These are phyloP conservation scores for Rhinopomastus cyanomelas DNA, from an alignment of 2,113 vertebrate species.

Conservation along the genomic window DNA sequence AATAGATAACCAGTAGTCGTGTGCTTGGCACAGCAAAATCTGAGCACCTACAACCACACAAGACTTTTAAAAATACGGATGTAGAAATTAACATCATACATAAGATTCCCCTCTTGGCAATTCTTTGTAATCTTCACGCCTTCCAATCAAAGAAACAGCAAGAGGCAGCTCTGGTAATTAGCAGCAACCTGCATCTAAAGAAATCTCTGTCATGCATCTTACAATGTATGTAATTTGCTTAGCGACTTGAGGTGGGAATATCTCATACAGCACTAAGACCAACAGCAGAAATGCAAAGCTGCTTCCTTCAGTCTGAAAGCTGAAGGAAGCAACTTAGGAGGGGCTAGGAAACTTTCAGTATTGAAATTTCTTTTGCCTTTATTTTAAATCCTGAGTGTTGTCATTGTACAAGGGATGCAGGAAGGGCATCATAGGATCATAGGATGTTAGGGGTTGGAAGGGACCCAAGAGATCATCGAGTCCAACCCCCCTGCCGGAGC, in stretches of 20 bases:
- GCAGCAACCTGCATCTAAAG: background rate
- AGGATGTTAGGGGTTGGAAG: too few species aligned
- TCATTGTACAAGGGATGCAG: background rate
- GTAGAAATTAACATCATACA: background rate
- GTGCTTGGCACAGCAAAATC: background rate
- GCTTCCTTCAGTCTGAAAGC: background rate
- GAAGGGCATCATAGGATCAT: too few species aligned
- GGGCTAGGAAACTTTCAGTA: background rate
- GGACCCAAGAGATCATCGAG: too few species aligned
- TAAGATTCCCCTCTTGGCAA: background rate
- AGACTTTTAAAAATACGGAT: background rate
- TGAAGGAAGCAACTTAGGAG: background rate
- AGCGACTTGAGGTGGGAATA: rapidly evolving
- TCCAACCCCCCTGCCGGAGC: too few species aligned
- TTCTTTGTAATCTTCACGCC: background rate
- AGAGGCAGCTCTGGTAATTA: background rate
- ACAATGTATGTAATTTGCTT: background rate
- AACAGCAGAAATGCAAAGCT: background rate
- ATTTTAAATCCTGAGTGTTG: background rate
- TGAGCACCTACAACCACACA: background rate
- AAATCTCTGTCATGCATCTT: background rate
- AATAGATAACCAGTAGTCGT: background rate
- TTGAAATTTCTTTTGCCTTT: background rate
- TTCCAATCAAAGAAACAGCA: background rate
- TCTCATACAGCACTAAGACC: background rate